phyloP scores from a whole-genome alignment of 2,888 invertebrate species.

The Yponomeuta plumbellus region DNA sequence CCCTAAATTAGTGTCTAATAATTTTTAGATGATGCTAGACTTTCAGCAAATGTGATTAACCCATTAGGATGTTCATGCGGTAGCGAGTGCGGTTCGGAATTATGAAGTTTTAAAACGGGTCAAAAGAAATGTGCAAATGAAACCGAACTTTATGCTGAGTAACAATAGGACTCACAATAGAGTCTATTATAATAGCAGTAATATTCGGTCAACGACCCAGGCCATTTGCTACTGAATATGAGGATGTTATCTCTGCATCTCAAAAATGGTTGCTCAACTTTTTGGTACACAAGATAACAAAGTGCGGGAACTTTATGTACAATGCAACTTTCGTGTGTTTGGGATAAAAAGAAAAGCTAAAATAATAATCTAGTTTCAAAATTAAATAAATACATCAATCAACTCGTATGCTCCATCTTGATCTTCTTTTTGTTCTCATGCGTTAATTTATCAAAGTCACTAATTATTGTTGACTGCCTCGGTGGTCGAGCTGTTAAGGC shows the following conservation, averaged over 20 bases:
- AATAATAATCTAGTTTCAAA: not conserved
- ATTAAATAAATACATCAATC: too few species aligned
- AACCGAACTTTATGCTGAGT: not conserved
- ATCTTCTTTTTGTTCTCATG: too few species aligned
- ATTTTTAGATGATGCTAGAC: not conserved
- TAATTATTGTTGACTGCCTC: too few species aligned
- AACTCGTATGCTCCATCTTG: too few species aligned
- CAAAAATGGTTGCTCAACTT: not conserved
- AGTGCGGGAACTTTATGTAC: not conserved
- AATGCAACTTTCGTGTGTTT: not conserved
- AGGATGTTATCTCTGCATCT: not conserved
- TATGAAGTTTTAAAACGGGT: not conserved
- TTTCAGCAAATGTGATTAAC: constrained; percentile 9
- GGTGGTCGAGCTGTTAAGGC: too few species aligned
- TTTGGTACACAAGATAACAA: not conserved
- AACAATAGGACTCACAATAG: not conserved
- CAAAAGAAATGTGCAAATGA: not conserved
- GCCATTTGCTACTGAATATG: not conserved
- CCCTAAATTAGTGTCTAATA: not conserved
- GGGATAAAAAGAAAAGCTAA: not conserved
- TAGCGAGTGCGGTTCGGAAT: not conserved
- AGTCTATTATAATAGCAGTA: not conserved
- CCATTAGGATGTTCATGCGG: constrained; percentile 1
- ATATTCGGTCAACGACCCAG: not conserved
- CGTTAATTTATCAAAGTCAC: too few species aligned